Evolutionary conservation across 2,888 invertebrate species (phyloP).

Genomic region (Acleris holmiana): DNA sequence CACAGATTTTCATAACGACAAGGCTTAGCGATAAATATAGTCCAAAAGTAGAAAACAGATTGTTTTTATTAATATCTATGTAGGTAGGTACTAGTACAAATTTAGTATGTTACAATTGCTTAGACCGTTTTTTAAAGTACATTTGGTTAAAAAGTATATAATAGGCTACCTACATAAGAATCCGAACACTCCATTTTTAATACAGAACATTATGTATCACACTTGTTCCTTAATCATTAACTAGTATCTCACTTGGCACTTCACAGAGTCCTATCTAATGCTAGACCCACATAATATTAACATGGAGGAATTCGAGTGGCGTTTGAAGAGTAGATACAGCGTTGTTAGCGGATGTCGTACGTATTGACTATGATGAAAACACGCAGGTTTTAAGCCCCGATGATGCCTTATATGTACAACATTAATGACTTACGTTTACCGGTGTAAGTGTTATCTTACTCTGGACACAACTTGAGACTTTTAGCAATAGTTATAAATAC

Average conservation of each 20-base stretch:
- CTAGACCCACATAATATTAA: no score
- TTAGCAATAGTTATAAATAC: no score
- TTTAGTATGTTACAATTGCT: conserved; percentile 10
- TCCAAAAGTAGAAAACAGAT: conserved; percentile 69
- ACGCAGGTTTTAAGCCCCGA: no score
- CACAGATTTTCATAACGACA: conserved; percentile 27
- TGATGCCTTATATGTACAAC: no score
- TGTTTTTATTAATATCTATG: conserved; percentile 24
- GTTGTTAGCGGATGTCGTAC: no score
- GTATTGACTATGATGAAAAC: no score
- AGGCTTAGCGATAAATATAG: conserved; percentile 63
- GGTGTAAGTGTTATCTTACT: no score
- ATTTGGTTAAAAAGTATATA: conserved; percentile 21
- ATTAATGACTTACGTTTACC: no score
- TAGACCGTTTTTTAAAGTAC: conserved; percentile 23
- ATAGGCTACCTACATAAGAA: conserved; percentile 22
- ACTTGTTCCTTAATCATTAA: conserved; percentile 18
- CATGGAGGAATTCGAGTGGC: no score
- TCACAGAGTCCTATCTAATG: conserved; percentile 5
- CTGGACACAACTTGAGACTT: no score
- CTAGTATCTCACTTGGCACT: conserved; percentile 27
- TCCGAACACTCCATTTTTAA: conserved; percentile 18
- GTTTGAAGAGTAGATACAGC: no score
- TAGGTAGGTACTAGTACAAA: conserved; percentile 26
- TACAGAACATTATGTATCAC: conserved; percentile 24